These are phyloP conservation scores for Punctoribates punctum DNA, from an alignment of 2,888 invertebrate genomes.

Conservation along the genomic window DNA sequence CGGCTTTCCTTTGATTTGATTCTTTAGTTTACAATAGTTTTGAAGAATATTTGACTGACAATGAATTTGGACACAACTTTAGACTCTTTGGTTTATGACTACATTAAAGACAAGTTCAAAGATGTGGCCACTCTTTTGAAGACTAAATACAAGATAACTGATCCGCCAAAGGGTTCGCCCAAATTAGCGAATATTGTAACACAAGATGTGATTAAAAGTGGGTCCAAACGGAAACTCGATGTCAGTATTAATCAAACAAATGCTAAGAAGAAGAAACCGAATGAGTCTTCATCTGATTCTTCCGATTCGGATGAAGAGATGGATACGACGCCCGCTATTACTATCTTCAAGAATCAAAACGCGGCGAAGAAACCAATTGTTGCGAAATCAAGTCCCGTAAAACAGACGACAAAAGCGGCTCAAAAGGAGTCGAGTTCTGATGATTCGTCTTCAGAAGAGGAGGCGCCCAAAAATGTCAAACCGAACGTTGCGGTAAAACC, in stretches of 20 bases:
- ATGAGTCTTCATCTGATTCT: not conserved
- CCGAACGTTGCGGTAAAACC: not conserved
- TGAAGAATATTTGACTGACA: no score
- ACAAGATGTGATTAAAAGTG: not conserved
- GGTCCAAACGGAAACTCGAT: not conserved
- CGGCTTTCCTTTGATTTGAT: no score
- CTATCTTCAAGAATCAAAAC: not conserved
- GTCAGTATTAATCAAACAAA: not conserved
- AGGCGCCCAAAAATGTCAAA: not conserved
- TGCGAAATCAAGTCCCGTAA: not conserved
- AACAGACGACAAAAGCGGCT: not conserved
- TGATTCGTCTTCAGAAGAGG: not conserved
- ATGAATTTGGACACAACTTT: conserved; percentile 4
- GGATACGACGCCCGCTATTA: not conserved
- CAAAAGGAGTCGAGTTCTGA: not conserved
- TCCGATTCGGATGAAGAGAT: not conserved
- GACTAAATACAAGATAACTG: not conserved
- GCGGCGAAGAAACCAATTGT: not conserved
- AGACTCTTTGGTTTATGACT: conserved; percentile 14
- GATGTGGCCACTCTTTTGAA: not conserved
- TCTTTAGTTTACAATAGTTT: no score
- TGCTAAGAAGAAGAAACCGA: not conserved
- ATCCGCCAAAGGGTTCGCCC: conserved; percentile 19
- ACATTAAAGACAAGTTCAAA: conserved; percentile 20
- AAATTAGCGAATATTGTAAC: not conserved